A percentile compares a stretch with the other conserved stretches of the same genome.
Evolutionary conservation across 2,113 vertebrate species (phyloP).

Genomic region (Labeo rohita): DNA sequence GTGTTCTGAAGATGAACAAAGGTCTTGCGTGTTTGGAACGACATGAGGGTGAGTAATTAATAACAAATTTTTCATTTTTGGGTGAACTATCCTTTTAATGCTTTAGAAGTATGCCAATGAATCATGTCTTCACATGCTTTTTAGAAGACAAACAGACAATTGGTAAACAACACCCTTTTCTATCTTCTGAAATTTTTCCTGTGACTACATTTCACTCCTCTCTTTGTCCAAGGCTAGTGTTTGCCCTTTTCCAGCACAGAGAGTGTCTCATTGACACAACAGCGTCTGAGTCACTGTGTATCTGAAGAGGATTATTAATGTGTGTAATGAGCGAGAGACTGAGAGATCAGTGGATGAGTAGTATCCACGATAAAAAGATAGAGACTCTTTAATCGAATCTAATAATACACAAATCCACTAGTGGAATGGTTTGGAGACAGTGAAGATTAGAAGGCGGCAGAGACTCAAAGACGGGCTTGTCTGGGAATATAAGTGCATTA

Average conservation of each 20-base stretch:
- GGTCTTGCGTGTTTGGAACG: not conserved
- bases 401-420: constrained; percentile 15
- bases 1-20: not conserved
- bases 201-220: constrained; percentile 17
- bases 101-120: not conserved
- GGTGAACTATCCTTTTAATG: not conserved
- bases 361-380: constrained; percentile 12
- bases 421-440: constrained; percentile 14
- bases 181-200: constrained; percentile 8
- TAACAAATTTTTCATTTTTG: not conserved
- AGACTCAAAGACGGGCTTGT: constrained; percentile 39
- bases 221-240: constrained; percentile 22
- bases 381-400: not conserved
- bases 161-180: not conserved
- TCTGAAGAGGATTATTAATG: constrained; percentile 24
- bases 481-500: constrained; percentile 37
- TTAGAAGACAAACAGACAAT: not conserved
- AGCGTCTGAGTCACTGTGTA: constrained; percentile 5
- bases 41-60: not conserved
- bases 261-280: not conserved
- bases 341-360: not conserved
- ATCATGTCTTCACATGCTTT: not conserved
- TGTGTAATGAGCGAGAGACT: constrained; percentile 6
- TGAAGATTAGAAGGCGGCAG: not conserved
- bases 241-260: constrained; percentile 26